A percentile compares a stretch with the other conserved stretches of the same genome.
Evolutionary conservation across 2,797 vertebrate genomes (phyloP).

Genomic region (Sphenodon punctatus): DNA sequence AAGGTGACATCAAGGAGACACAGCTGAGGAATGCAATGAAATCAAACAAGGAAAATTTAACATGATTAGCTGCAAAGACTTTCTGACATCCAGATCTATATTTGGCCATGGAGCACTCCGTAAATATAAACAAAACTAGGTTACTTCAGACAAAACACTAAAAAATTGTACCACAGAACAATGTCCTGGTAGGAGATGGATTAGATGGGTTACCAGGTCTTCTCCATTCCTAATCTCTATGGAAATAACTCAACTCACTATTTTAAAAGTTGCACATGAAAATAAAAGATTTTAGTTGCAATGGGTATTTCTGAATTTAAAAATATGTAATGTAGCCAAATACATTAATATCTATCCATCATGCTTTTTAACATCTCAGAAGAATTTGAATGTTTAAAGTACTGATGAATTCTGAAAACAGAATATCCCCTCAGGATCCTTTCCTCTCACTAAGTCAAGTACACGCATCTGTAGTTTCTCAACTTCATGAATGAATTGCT

Average conservation of each 20-base stretch:
- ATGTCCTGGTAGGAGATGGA: not conserved
- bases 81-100: not conserved
- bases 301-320: not conserved
- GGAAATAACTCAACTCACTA: not conserved
- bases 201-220: not conserved
- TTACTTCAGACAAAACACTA: slow-evolving; percentile 55
- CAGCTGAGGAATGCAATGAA: fast-evolving
- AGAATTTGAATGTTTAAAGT: not conserved
- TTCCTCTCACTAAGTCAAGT: no score
- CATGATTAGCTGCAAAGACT: not conserved
- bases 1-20: not conserved
- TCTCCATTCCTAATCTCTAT: not conserved
- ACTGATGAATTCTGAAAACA: not conserved
- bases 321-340: not conserved
- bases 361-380: not conserved
- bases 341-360: not conserved
- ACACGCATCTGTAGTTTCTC: no score
- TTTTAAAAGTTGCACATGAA: not conserved
- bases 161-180: not conserved
- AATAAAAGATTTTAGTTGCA: not conserved
- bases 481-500: no score
- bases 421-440: no score
- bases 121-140: not conserved
- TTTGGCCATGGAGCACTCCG: slow-evolving; percentile 15
- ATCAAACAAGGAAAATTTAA: not conserved